A percentile compares a stretch with the other conserved stretches of the same genome.
These are phyloP conservation scores for Ctenopoma kingsleyae DNA, from an alignment of 2,797 vertebrate genomes.

Conservation along the genomic window DNA sequence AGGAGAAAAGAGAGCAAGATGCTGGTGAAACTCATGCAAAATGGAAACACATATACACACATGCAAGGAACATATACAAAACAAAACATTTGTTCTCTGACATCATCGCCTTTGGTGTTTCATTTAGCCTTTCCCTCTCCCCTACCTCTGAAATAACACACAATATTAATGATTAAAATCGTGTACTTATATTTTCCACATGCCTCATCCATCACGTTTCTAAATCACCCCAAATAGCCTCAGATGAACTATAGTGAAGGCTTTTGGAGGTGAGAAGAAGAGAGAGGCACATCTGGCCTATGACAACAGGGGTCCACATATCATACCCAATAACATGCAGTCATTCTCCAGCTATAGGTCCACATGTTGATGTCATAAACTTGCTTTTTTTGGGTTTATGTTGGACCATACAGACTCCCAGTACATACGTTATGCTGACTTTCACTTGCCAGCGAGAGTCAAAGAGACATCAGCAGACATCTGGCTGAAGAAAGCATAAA, in stretches of 20 bases:
- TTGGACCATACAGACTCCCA: background rate
- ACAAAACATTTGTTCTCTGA: background rate
- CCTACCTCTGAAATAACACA: constrained; percentile 11
- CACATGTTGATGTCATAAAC: constrained; percentile 13
- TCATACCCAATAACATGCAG: constrained; percentile 10
- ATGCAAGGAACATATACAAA: too few relatives aligned
- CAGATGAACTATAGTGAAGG: constrained; percentile 17
- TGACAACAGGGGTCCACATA: constrained; percentile 16
- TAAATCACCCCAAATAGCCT: constrained; percentile 24
- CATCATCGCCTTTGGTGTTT: constrained; percentile 1
- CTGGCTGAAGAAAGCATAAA: background rate
- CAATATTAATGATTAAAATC: constrained; percentile 14
- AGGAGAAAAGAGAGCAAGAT: constrained; percentile 29
- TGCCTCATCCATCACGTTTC: constrained; percentile 17
- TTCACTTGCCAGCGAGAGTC: background rate
- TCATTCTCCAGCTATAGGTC: background rate
- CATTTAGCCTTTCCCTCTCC: background rate
- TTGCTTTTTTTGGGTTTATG: background rate
- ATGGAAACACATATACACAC: background rate
- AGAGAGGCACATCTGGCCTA: constrained; percentile 35
- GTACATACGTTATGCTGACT: background rate
- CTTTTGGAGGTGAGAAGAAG: constrained; percentile 4
- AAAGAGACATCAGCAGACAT: background rate
- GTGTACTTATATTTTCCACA: constrained; percentile 10
- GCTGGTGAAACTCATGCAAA: constrained; percentile 9